Conservation (phyloP, 2,888 invertebrate species). For the Thymelicus sylvestris region DNA sequence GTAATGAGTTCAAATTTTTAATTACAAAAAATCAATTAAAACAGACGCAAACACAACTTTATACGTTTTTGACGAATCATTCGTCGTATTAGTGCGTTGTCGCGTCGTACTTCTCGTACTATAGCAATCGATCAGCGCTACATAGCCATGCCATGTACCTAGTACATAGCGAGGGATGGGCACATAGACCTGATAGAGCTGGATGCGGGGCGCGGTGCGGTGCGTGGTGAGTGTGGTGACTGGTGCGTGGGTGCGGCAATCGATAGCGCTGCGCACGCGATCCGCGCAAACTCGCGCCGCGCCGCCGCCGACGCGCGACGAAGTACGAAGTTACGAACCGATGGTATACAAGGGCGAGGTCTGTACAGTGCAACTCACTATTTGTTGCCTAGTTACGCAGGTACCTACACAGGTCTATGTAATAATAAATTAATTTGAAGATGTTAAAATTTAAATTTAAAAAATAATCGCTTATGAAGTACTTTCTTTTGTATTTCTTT, state of each 20-base stretch:
- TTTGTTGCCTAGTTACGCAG: no score
- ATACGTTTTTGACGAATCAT: not conserved
- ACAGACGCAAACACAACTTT: not conserved
- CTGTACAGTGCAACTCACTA: no score
- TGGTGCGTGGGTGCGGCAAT: conserved; percentile 35
- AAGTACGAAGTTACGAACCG: no score
- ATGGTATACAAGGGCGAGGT: no score
- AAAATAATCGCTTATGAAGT: no score
- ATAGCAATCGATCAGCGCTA: conserved; percentile 16
- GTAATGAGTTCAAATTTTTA: no score
- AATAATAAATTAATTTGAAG: no score
- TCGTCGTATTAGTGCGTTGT: conserved; percentile 17
- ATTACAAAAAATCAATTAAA: not conserved
- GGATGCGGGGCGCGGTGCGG: not conserved
- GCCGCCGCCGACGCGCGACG: not conserved
- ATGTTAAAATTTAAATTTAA: no score
- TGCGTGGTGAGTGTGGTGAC: no score
- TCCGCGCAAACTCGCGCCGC: conserved; percentile 32
- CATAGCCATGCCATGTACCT: conserved; percentile 8
- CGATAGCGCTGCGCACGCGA: conserved; percentile 36
- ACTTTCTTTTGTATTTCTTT: no score
- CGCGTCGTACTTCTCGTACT: conserved; percentile 10
- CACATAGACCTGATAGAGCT: conserved; percentile 7
- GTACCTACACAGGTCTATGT: no score
- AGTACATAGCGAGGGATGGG: conserved; percentile 21